These are phyloP conservation scores for Cheilosia soror DNA, from an alignment of 2,888 invertebrate species.

Conservation along the genomic window DNA sequence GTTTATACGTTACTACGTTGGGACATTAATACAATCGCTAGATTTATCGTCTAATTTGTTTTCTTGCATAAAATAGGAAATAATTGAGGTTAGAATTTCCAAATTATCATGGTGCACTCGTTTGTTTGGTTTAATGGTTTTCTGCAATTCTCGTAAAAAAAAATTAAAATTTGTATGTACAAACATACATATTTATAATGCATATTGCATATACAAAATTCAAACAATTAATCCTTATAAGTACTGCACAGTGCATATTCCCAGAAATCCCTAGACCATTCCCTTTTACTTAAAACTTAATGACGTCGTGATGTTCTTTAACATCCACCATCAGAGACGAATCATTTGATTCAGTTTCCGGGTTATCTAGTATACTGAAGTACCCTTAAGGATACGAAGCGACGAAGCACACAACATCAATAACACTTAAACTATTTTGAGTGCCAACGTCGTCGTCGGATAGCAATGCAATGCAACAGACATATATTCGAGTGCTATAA, in stretches of 20 bases:
- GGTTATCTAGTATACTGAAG: slow-evolving; percentile 16
- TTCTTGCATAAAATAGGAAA: too few species aligned
- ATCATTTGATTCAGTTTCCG: slow-evolving; percentile 2
- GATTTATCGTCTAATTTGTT: too few species aligned
- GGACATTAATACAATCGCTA: too few species aligned
- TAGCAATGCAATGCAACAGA: slow-evolving; percentile 5
- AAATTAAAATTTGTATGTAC: too few species aligned
- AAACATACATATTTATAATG: too few species aligned
- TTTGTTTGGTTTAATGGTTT: too few species aligned
- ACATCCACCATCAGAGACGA: slow-evolving; percentile 14
- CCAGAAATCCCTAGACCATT: neutral
- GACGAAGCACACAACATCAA: slow-evolving; percentile 36
- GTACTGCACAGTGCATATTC: neutral
- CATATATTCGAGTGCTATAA: slow-evolving; percentile 12
- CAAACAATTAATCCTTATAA: neutral
- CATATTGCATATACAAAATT: neutral
- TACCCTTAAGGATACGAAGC: slow-evolving; percentile 23
- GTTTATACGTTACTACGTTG: too few species aligned
- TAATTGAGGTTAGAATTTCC: too few species aligned
- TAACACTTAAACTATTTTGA: slow-evolving; percentile 29
- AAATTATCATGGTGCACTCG: too few species aligned
- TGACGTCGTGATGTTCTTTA: neutral
- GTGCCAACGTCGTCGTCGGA: slow-evolving; percentile 1
- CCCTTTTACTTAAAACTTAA: neutral
- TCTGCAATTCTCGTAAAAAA: too few species aligned